Conservation (phyloP, 2,113 vertebrate species). For the Oceanodroma tethys region DNA sequence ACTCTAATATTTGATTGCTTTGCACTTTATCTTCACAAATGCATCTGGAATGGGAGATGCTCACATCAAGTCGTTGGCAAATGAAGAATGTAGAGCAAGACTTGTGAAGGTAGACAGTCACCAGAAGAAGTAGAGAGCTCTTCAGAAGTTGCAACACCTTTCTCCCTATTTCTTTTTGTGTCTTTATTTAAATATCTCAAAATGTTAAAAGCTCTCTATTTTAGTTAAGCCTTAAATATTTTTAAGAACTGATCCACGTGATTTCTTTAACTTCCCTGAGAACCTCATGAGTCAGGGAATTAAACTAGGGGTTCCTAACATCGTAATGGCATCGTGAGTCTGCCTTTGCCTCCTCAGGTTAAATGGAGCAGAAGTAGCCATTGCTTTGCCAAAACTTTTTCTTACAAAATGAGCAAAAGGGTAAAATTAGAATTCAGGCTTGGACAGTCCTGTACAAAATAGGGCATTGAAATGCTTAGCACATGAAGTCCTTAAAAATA, state of each 20-base stretch:
- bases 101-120: neutral
- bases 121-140: neutral
- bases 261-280: neutral
- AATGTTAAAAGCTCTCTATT: neutral
- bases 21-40: neutral
- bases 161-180: neutral
- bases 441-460: neutral
- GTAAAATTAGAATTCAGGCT: neutral
- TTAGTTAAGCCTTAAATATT: neutral
- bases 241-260: neutral
- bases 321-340: rapidly evolving
- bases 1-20: neutral
- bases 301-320: neutral
- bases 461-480: neutral
- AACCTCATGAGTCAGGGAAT: neutral
- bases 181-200: neutral
- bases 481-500: neutral
- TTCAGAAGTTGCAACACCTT: neutral
- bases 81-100: neutral
- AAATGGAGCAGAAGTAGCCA: neutral
- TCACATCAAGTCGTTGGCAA: neutral
- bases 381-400: neutral
- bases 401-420: neutral
- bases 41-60: neutral
- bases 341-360: neutral